phyloP scores from a whole-genome alignment of 2,888 invertebrate genomes.

The Actias luna region DNA sequence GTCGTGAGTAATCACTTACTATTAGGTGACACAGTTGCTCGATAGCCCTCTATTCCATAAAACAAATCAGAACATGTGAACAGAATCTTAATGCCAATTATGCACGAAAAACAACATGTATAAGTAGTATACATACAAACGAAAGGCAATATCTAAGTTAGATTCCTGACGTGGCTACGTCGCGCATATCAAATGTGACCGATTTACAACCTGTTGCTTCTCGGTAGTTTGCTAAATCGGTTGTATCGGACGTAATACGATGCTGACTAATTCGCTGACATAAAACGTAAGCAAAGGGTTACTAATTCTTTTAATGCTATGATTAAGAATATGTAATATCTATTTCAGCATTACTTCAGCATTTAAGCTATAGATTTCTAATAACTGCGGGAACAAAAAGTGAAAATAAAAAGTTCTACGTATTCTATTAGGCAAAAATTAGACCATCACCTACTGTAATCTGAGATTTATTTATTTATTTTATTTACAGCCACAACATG shows the following conservation, averaged over 20 bases:
- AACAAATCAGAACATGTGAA: neutral
- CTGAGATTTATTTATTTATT: too few relatives aligned
- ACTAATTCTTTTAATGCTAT: neutral
- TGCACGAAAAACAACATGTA: neutral
- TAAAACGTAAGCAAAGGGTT: neutral
- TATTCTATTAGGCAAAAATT: too few relatives aligned
- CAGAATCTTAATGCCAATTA: neutral
- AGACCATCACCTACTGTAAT: too few relatives aligned
- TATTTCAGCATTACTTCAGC: neutral
- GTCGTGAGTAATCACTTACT: too few relatives aligned
- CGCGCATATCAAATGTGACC: constrained; percentile 28
- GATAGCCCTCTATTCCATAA: too few relatives aligned
- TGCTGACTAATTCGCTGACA: neutral
- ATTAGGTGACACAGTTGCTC: too few relatives aligned
- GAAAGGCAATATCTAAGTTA: neutral
- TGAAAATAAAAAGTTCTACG: too few relatives aligned
- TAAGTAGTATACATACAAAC: neutral
- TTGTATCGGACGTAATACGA: neutral
- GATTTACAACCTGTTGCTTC: constrained; percentile 28
- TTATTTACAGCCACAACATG: too few relatives aligned
- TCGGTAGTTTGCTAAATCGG: constrained; percentile 20
- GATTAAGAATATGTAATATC: neutral
- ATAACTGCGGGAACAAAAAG: neutral
- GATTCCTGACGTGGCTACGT: constrained; percentile 3
- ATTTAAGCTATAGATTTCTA: neutral